Evolutionary conservation across 2,113 vertebrate species (phyloP).

Genomic region (Hemichromis elongatus): DNA sequence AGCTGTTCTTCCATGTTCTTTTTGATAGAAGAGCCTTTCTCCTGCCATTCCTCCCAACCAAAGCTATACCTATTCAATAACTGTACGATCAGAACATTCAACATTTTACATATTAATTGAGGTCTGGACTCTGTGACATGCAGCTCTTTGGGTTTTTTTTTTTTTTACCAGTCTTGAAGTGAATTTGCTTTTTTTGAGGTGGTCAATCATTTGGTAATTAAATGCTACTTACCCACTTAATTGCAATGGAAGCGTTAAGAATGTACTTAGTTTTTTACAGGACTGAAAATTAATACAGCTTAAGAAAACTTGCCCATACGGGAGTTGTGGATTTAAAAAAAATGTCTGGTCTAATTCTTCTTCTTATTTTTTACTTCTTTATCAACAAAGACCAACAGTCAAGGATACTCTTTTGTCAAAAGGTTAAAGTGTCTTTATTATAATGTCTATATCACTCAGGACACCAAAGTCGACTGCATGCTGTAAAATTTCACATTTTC

Average conservation of each 20-base stretch:
- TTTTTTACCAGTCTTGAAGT: background rate
- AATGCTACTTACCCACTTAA: background rate
- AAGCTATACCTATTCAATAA: background rate
- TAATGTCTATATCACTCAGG: background rate
- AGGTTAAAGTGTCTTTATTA: background rate
- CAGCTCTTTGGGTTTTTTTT: background rate
- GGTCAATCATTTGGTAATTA: background rate
- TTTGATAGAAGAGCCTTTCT: background rate
- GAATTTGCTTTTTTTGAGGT: background rate
- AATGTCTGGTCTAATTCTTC: background rate
- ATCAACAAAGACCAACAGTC: background rate
- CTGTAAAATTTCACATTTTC: background rate
- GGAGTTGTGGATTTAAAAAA: background rate
- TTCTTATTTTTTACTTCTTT: background rate
- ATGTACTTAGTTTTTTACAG: background rate
- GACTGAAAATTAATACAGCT: background rate
- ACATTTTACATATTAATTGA: background rate
- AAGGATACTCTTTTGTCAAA: background rate
- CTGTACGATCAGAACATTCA: background rate
- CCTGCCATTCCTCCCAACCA: background rate
- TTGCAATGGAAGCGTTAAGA: background rate
- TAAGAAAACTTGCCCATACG: background rate
- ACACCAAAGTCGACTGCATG: fast-evolving
- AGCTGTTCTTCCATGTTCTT: background rate
- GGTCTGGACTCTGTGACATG: background rate